Evolutionary conservation across 2,113 vertebrate genomes (phyloP), one percentile per base, ranked within the genome.

Genomic region (Cichladusa arquata): DNA sequence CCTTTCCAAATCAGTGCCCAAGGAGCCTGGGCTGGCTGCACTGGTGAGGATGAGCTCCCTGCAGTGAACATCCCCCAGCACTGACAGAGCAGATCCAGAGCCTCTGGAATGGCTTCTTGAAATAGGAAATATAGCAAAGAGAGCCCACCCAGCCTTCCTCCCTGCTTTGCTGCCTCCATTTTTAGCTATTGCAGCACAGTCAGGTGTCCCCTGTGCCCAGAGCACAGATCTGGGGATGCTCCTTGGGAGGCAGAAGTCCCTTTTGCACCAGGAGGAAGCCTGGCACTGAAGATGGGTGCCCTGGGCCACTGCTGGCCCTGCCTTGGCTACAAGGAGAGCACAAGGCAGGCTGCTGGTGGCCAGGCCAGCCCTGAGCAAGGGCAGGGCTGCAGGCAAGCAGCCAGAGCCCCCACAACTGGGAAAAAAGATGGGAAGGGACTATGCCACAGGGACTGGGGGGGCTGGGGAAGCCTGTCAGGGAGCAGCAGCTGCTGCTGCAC

Each of bases 401-500:
- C 38, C 78, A 62, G 83, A 81, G 22, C 9, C 58, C 60, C 50
- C 5, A 0, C 24, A 26, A 4, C 24, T 5, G 61, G 72, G 10
- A 54, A 45, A 34, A 31, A 61, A 38, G 61, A 72, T 0, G 15
- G 40, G 15, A 69, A 64, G 15, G 62, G 73, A 65, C 51, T 44
- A 17, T 51, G 77, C 85, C 8, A 2, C 31, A 8, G 66, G 77
- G 29, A 33, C 23, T 1, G 0, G 36, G 65, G 47, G 20, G 31
- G 5, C 73, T 6, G 8, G 85, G 81, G 79, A 85, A 92, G 81
- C 19, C 65, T 88, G 86, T 45, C 79, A 61, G 86, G 76, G 66
- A 95, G 62, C 76, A 77, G 79, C 95, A 96, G 95, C 90, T 88
- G 95, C 86, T 86, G 74, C 90, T 58, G 71, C 47, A 65, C 42